A percentile compares a stretch with the other conserved stretches of the same genome.
These are phyloP conservation scores for Pangasius djambal DNA, from an alignment of 2,797 vertebrate genomes.

Conservation along the genomic window DNA sequence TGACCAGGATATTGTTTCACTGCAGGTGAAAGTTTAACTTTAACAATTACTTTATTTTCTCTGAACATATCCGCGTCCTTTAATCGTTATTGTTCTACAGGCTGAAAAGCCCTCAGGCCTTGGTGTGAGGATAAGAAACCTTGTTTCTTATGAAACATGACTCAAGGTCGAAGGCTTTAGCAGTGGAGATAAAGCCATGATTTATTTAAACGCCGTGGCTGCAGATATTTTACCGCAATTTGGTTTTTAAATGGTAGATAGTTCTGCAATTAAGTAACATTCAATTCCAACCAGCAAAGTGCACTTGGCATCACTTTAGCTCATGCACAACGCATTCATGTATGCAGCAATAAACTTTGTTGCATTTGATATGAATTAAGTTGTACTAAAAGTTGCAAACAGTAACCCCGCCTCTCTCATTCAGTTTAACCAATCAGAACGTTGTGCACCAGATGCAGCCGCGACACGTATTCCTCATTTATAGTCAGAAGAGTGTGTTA, in stretches of 20 bases:
- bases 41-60: slow-evolving; percentile 1
- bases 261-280: not conserved
- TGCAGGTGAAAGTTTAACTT: not conserved
- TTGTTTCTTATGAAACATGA: slow-evolving; percentile 21
- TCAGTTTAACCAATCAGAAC: not conserved
- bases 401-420: not conserved
- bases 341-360: not conserved
- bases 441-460: not conserved
- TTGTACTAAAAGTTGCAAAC: not conserved
- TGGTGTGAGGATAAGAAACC: not conserved
- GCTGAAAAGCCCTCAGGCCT: not conserved
- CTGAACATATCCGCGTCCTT: not conserved
- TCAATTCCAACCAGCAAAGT: not conserved
- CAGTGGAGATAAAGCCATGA: not conserved
- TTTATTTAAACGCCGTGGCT: not conserved
- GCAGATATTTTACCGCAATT: slow-evolving; percentile 10
- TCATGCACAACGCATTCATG: not conserved
- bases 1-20: not conserved
- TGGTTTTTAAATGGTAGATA: not conserved
- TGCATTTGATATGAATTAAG: not conserved
- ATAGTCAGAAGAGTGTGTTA: not conserved
- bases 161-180: slow-evolving; percentile 8
- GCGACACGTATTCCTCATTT: not conserved
- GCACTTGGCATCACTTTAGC: not conserved
- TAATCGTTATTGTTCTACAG: not conserved